phyloP scores from a whole-genome alignment of 2,113 vertebrate genomes.

The Puntigrus tetrazona region DNA sequence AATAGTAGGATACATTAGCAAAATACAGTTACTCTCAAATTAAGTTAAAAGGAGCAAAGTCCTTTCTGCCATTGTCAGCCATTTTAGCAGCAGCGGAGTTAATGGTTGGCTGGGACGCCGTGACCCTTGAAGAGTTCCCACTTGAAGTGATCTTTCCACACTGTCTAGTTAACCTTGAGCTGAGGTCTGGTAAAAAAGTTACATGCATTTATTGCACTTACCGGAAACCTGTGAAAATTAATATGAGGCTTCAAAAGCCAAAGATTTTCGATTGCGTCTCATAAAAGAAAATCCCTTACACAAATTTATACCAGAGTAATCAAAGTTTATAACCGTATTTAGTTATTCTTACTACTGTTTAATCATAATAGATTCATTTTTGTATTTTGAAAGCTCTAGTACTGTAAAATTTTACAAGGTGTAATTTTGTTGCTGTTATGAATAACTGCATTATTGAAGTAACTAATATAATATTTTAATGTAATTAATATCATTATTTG shows the following conservation, averaged over 20 bases:
- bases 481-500: too few species aligned
- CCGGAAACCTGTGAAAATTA: not conserved
- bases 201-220: not conserved
- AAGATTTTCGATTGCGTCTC: not conserved
- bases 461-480: too few species aligned
- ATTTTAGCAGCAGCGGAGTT: constrained; percentile 11
- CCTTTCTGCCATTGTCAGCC: not conserved
- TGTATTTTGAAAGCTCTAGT: too few species aligned
- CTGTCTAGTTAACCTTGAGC: constrained; percentile 36
- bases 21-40: not conserved
- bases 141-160: constrained; percentile 11
- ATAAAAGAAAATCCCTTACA: not conserved
- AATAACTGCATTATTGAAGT: not conserved
- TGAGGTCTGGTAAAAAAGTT: constrained; percentile 25
- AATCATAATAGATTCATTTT: not conserved
- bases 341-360: not conserved
- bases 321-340: not conserved
- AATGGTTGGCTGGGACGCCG: constrained; percentile 15
- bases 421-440: not conserved
- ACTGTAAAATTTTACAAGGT: not conserved
- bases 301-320: not conserved
- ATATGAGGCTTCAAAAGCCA: not conserved
- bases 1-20: not conserved
- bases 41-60: not conserved
- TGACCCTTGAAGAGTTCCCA: constrained; percentile 3